Percentiles rank a stretch among this genome's conserved stretches.
These are phyloP conservation scores for Anseranas semipalmata DNA, from an alignment of 2,113 vertebrate genomes.

Conservation along the genomic window DNA sequence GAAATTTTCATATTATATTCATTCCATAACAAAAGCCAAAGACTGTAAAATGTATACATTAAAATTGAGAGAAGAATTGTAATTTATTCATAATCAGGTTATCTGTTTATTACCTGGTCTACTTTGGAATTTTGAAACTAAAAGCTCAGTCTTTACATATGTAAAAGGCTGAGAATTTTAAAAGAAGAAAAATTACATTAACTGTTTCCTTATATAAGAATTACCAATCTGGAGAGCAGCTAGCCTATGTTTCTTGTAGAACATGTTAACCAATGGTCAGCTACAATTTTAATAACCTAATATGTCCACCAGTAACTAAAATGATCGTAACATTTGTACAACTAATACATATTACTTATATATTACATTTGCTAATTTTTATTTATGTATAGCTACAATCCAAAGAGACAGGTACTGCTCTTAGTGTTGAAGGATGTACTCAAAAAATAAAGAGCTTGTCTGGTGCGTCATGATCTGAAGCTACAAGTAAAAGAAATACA, in stretches of 20 bases:
- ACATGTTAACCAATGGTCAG: background rate
- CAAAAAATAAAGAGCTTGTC: background rate
- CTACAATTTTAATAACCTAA: constrained; percentile 50
- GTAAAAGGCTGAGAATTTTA: background rate
- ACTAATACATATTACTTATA: background rate
- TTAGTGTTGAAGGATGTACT: background rate
- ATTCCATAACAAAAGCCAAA: background rate
- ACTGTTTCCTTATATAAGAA: background rate
- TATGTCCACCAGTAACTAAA: constrained; percentile 13
- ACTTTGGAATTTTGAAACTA: background rate
- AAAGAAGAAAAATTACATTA: background rate
- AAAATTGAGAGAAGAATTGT: background rate
- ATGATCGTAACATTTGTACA: constrained; percentile 10
- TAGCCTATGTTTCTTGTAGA: constrained; percentile 2
- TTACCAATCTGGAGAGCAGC: background rate
- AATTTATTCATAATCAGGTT: background rate
- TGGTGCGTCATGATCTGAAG: background rate
- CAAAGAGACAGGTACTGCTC: background rate
- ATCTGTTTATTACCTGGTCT: background rate
- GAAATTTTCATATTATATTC: background rate
- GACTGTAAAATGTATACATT: background rate
- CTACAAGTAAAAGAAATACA: background rate
- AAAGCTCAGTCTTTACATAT: background rate
- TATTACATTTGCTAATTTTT: constrained; percentile 41
- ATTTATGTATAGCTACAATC: constrained; percentile 18